phyloP scores from a whole-genome alignment of 2,797 vertebrate genomes.

The Tarsius wallacei region DNA sequence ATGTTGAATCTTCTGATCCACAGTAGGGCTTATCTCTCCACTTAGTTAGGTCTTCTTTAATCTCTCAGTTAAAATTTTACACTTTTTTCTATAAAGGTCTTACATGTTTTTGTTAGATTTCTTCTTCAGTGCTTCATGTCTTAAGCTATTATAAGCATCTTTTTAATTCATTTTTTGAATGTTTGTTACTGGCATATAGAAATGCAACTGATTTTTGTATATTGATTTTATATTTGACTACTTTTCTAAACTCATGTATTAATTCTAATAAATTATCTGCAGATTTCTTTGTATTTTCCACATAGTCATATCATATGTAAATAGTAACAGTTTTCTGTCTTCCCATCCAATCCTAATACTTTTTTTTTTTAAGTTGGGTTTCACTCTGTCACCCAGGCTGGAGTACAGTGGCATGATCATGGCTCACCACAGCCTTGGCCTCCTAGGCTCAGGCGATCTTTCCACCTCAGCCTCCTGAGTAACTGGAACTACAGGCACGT shows the following conservation, averaged over 20 bases:
- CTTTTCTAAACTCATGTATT: slow-evolving; percentile 62
- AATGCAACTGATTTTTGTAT: slow-evolving; percentile 62
- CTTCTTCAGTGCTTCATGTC: slow-evolving; percentile 11
- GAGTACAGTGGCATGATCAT: too few species aligned
- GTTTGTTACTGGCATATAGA: slow-evolving; percentile 60
- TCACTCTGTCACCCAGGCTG: too few species aligned
- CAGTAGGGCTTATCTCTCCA: slow-evolving; percentile 1
- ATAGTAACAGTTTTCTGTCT: slow-evolving; percentile 23
- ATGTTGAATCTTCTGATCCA: slow-evolving; percentile 25
- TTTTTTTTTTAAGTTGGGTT: background rate
- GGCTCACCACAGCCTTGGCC: too few species aligned
- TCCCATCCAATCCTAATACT: background rate
- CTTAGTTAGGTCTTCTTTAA: slow-evolving; percentile 53
- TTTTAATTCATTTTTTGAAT: slow-evolving; percentile 66
- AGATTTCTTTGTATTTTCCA: slow-evolving; percentile 49
- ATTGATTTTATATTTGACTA: slow-evolving; percentile 73
- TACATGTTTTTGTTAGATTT: slow-evolving; percentile 31
- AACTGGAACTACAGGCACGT: too few species aligned
- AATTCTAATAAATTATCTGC: slow-evolving; percentile 68
- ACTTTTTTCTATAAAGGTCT: slow-evolving; percentile 54
- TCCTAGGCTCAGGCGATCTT: too few species aligned
- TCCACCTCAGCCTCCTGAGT: too few species aligned
- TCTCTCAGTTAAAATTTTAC: slow-evolving; percentile 55
- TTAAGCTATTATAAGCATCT: slow-evolving; percentile 38
- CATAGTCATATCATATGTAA: slow-evolving; percentile 27